Evolutionary conservation across 2,888 invertebrate genomes (phyloP), one percentile per base, ranked within the genome.

Genomic region (Seira musarum): DNA sequence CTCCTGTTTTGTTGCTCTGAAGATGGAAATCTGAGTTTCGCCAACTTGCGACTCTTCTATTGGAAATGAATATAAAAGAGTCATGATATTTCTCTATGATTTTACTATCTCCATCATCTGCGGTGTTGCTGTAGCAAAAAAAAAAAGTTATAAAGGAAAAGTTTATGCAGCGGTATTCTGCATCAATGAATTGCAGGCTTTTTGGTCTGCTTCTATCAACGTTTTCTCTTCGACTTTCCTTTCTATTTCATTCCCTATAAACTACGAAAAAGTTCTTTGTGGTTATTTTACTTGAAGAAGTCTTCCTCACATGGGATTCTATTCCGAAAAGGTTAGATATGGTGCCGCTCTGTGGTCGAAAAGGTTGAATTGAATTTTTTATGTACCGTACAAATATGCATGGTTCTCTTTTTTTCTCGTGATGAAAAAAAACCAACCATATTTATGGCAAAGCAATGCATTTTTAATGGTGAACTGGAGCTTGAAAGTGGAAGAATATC

Each of bases 331-430:
- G 53, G 53, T 17, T 15, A 53, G 53, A 53, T 13, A 53, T 17
- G 53, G 53, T 53, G 53, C 6, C 53, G 53, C 53, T 53, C 13
- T 13, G 53, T 17, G 53, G 53, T 53, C 13, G 53, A 53, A 53
- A 53, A 53, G 53, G 53, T 53, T 53, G 53, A 17, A 53, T 53
- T 53, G 53, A 53, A 53, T 53, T 53, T 53, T 53, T 53, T 53
- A 53, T 53, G 15, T 53, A 53, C n/a, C 53, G 17, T 53, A 13
- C 15, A 53, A 2, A 30, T 30, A 30, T 30, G 30, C 30, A 30
- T 30, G 30, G 30, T 30, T 30, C 30, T 30, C 8, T 30, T 30
- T n/a, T n/a, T n/a, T 30, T 30, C 8, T 30, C 30, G 30, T 8
- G 30, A 30, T 30, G 30, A 30, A 30, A 30, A 30, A 30, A 30